phyloP scores from a whole-genome alignment of 2,888 invertebrate genomes.

The Troides helena region DNA sequence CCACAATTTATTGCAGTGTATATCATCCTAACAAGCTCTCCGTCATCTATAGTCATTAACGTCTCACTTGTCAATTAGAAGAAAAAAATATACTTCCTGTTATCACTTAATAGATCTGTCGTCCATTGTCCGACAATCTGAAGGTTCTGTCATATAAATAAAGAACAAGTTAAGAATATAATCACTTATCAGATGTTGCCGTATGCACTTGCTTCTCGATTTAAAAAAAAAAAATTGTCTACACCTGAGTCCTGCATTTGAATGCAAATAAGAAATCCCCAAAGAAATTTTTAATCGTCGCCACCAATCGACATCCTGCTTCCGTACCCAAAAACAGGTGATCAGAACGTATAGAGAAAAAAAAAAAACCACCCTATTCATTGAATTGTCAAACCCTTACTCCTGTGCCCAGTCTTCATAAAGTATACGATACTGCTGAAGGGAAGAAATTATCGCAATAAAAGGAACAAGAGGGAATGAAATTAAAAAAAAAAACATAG shows the following conservation, averaged over 20 bases:
- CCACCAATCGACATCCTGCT: slow-evolving; percentile 60
- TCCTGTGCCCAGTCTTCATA: slow-evolving; percentile 35
- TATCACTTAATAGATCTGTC: no score
- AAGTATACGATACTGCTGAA: slow-evolving; percentile 39
- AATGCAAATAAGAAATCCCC: slow-evolving; percentile 35
- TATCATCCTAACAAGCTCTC: no score
- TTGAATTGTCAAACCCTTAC: slow-evolving; percentile 62
- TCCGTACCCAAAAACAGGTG: slow-evolving; percentile 69
- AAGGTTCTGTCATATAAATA: no score
- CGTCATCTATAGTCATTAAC: no score
- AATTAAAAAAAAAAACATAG: slow-evolving; percentile 42
- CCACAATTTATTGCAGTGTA: no score
- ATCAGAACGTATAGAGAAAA: slow-evolving; percentile 48
- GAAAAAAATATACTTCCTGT: no score
- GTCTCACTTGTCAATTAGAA: no score
- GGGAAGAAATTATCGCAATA: slow-evolving; percentile 32
- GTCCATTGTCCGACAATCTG: no score
- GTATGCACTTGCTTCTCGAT: slow-evolving; percentile 26
- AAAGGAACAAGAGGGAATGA: slow-evolving; percentile 45
- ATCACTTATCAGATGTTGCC: not conserved
- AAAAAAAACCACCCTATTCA: slow-evolving; percentile 42
- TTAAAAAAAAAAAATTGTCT: slow-evolving; percentile 3
- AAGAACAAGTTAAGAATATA: not conserved
- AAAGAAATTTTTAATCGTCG: slow-evolving; percentile 24
- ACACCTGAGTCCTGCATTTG: slow-evolving; percentile 36